A percentile compares a stretch with the other conserved stretches of the same genome.
Evolutionary conservation across 2,113 vertebrate genomes (phyloP).

Genomic region (Tor tambroides): DNA sequence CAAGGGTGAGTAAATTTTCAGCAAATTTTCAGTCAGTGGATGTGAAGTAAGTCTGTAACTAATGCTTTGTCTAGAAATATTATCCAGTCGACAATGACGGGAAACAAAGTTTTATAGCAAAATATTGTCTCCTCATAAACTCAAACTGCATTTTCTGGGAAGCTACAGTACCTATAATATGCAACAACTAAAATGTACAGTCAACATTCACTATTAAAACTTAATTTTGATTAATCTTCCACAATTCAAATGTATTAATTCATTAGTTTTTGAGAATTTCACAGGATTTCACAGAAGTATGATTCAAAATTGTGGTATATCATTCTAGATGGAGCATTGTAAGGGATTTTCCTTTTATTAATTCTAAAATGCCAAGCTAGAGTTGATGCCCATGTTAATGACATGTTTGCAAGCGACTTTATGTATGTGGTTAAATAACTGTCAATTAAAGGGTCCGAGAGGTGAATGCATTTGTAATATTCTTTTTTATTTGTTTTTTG

Average conservation of each 20-base stretch:
- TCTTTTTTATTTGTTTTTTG: not conserved
- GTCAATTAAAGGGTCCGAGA: not conserved
- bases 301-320: not conserved
- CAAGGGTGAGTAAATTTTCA: too few species aligned
- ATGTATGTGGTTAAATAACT: not conserved
- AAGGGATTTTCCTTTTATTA: too few species aligned
- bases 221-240: not conserved
- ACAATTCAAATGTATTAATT: not conserved
- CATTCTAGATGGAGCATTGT: too few species aligned
- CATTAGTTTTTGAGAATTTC: not conserved
- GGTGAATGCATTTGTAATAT: conserved; percentile 7
- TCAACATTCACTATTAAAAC: not conserved
- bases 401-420: not conserved
- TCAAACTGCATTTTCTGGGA: not conserved
- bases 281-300: not conserved
- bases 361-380: too few species aligned
- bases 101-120: not conserved
- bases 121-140: not conserved
- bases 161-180: not conserved
- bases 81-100: not conserved
- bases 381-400: not conserved
- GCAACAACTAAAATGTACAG: not conserved
- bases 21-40: too few species aligned
- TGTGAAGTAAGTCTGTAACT: too few species aligned
- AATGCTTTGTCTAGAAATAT: not conserved